Evolutionary conservation across 2,888 invertebrate species (phyloP).

Genomic region (Creontiades dilutus): DNA sequence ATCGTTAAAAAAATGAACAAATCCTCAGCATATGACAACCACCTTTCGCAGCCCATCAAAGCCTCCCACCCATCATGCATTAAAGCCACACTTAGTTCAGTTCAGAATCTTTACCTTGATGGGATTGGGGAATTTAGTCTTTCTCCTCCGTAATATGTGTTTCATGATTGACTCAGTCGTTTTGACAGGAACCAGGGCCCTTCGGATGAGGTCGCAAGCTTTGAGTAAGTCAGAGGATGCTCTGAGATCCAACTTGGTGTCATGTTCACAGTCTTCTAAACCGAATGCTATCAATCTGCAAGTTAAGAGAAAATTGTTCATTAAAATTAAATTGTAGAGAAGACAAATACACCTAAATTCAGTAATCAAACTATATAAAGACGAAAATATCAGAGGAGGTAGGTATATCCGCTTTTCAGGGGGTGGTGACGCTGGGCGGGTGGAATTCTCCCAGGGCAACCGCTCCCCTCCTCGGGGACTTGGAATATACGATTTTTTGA

Average conservation of each 20-base stretch:
- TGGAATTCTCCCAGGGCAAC: no score
- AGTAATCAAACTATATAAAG: no score
- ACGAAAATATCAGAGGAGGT: no score
- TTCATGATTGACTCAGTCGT: constrained; percentile 9
- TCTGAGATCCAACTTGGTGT: constrained; percentile 34
- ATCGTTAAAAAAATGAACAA: no score
- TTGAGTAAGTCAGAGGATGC: constrained; percentile 23
- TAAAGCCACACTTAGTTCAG: neutral
- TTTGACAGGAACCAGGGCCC: constrained; percentile 60
- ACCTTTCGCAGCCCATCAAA: neutral
- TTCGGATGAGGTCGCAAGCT: constrained; percentile 62
- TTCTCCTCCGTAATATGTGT: constrained; percentile 50
- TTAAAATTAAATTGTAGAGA: neutral
- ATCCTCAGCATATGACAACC: no score
- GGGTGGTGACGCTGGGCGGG: no score
- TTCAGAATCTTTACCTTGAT: constrained; percentile 49
- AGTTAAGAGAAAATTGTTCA: neutral
- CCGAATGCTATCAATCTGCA: constrained; percentile 72
- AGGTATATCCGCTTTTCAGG: no score
- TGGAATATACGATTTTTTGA: no score
- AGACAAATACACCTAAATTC: no score
- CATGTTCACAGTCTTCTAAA: constrained; percentile 71
- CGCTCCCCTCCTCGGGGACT: no score
- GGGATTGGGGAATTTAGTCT: constrained; percentile 13
- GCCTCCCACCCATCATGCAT: neutral